Base-by-base conservation (phyloP, 2,797 vertebrate species). In the Myotis daubentonii region DNA sequence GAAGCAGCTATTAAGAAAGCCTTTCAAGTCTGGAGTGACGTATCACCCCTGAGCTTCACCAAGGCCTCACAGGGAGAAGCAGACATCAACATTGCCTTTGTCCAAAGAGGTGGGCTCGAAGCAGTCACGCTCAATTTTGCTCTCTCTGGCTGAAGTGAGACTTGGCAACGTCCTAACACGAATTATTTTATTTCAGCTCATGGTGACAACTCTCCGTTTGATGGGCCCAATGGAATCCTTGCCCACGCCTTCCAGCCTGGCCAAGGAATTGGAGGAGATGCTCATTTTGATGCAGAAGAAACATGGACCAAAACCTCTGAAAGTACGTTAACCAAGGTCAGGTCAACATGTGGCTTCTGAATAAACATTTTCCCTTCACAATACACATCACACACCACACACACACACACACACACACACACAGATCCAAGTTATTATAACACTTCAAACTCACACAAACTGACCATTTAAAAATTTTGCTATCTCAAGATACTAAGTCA, bases 221-320 rank as follows among this genome's bases (percentile, higher is more conserved):
- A 99, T 96, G 99, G 99, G 28, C 98, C 98, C 33, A 79, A 98
- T 38, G 99, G 99, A 2, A 97, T 98, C 62, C 98, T 99, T 82
- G 99, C 99, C 96, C 99, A 99, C 25, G 99, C 99, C 57, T 99
- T 99, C 93, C 98, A 99, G 79, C 99, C 99, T n/a, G 99, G 99
- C 11, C 97, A 78, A 38, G 97, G 95, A 8, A 95, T 99, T 70
- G 99, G 99, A 88, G 99, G 99, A 95, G 99, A 99, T 62, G 98
- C 98, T 75, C 99, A 99, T 97, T 98, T 99, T 97, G 99, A 99
- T 97, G 98, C 98, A 6, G 99, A 99, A 92, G 99, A 99, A 98
- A 97, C 70, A 0, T 99, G 99, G 99, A 99, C 98, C 4, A 96
- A n/a, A 74, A 96, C 93, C 33, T 80, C 80, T 51, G 51, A 8